phyloP scores from a whole-genome alignment of 2,113 vertebrate genomes.

The Perca fluviatilis region DNA sequence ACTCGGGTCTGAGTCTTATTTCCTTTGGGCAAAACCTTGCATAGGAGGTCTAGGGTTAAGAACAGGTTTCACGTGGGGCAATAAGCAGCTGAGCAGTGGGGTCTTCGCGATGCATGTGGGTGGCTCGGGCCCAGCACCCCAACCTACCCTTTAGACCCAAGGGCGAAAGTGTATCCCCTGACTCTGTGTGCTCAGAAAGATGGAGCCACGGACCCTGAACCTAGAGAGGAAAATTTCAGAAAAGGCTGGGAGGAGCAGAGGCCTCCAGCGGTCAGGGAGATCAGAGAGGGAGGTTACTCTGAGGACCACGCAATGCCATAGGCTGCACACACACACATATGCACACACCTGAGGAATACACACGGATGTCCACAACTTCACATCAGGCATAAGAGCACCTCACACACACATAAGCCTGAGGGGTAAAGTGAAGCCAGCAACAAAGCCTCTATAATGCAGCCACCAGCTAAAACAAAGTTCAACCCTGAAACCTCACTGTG shows the following conservation, averaged over 20 bases:
- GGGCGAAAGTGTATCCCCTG: slow-evolving; percentile 23
- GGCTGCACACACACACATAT: slow-evolving; percentile 41
- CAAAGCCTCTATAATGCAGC: slow-evolving; percentile 52
- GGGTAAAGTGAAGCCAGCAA: slow-evolving; percentile 25
- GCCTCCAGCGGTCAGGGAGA: slow-evolving; percentile 68
- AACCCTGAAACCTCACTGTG: slow-evolving; percentile 45
- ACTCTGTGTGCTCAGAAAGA: slow-evolving; percentile 18
- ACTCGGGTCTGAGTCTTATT: slow-evolving; percentile 15
- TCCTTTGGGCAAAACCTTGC: slow-evolving; percentile 39
- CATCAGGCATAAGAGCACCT: not conserved
- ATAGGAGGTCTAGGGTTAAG: slow-evolving; percentile 33
- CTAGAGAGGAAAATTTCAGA: slow-evolving; percentile 40
- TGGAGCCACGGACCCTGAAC: slow-evolving; percentile 37
- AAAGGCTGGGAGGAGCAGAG: slow-evolving; percentile 42
- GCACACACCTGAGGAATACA: slow-evolving; percentile 57
- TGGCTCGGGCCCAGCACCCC: slow-evolving; percentile 44
- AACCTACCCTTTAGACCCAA: slow-evolving; percentile 38
- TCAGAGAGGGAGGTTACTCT: slow-evolving; percentile 62
- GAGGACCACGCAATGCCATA: slow-evolving; percentile 54
- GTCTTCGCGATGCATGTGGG: slow-evolving; percentile 45
- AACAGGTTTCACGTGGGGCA: slow-evolving; percentile 37
- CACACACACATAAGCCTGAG: slow-evolving; percentile 36
- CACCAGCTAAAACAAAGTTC: slow-evolving; percentile 65
- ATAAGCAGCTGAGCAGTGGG: slow-evolving; percentile 25
- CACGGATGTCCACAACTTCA: not conserved